Percentiles rank a stretch among this genome's conserved stretches.
Evolutionary conservation across 2,113 vertebrate species (phyloP).

Genomic region (Chlorodrepanis virens): DNA sequence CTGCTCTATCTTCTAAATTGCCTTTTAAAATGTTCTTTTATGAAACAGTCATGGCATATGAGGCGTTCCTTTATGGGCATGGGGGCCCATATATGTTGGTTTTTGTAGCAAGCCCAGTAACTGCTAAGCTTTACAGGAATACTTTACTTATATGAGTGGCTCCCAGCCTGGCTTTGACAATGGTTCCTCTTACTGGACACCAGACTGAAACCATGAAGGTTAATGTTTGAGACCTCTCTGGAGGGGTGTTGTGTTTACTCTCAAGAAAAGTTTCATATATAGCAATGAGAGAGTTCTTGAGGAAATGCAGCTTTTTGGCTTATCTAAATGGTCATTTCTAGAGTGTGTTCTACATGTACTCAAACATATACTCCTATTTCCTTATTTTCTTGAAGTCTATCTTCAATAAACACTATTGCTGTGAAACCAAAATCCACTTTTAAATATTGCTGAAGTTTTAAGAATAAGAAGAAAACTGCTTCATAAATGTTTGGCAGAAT

Average conservation of each 20-base stretch:
- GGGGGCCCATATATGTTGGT: neutral
- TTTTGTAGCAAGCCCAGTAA: slow-evolving; percentile 44
- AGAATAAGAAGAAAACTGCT: neutral
- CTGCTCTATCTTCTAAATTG: slow-evolving; percentile 20
- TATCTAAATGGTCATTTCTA: neutral
- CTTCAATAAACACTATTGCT: neutral
- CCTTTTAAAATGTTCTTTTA: neutral
- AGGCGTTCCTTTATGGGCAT: slow-evolving; percentile 50
- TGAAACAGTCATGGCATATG: slow-evolving; percentile 34
- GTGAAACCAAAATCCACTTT: neutral
- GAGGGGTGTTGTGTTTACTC: slow-evolving; percentile 61
- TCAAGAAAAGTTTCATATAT: slow-evolving; percentile 24
- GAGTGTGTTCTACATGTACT: neutral
- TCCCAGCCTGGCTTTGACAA: slow-evolving; percentile 42
- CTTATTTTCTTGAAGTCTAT: slow-evolving; percentile 10
- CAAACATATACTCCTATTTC: slow-evolving; percentile 24
- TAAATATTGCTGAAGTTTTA: neutral
- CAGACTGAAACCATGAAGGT: slow-evolving; percentile 18
- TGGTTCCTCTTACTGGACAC: slow-evolving; percentile 62
- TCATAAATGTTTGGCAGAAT: neutral
- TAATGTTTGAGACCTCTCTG: slow-evolving; percentile 52
- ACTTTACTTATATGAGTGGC: neutral
- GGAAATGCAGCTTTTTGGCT: slow-evolving; percentile 50
- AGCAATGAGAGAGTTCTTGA: neutral
- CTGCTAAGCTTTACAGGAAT: slow-evolving; percentile 14